Conservation (phyloP, 2,113 vertebrate species). For the Urocynchramus pylzowi region DNA sequence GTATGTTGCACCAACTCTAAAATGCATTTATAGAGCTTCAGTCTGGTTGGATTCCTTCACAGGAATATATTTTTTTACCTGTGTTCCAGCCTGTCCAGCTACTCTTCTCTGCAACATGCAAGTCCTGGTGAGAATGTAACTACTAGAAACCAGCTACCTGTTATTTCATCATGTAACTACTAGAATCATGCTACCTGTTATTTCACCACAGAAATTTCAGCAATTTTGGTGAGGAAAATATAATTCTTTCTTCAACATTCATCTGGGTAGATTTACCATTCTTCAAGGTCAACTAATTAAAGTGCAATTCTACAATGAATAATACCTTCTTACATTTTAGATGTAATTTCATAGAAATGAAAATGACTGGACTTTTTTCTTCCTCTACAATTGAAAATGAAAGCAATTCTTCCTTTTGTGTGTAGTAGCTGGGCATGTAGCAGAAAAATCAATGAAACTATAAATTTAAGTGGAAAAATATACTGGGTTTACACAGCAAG, state of each 20-base stretch:
- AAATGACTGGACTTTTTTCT: neutral
- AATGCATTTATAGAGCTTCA: neutral
- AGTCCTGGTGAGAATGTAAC: neutral
- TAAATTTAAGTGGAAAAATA: neutral
- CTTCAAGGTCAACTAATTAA: neutral
- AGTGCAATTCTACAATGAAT: neutral
- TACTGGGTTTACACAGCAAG: neutral
- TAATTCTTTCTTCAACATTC: neutral
- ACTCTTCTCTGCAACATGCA: neutral
- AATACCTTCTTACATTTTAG: fast-evolving
- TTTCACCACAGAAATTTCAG: neutral
- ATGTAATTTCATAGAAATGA: neutral
- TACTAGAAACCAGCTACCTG: neutral
- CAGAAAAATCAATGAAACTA: neutral
- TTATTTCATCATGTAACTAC: neutral
- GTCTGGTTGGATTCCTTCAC: neutral
- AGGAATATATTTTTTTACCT: neutral
- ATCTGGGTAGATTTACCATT: neutral
- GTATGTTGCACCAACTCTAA: fast-evolving
- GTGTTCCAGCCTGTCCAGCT: neutral
- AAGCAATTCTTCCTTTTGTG: neutral
- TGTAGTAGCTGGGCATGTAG: neutral
- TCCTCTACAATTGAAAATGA: neutral
- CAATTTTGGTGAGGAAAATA: neutral
- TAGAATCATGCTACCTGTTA: neutral